Base-by-base conservation (phyloP, 2,797 vertebrate species). In the Rhincodon typus region DNA sequence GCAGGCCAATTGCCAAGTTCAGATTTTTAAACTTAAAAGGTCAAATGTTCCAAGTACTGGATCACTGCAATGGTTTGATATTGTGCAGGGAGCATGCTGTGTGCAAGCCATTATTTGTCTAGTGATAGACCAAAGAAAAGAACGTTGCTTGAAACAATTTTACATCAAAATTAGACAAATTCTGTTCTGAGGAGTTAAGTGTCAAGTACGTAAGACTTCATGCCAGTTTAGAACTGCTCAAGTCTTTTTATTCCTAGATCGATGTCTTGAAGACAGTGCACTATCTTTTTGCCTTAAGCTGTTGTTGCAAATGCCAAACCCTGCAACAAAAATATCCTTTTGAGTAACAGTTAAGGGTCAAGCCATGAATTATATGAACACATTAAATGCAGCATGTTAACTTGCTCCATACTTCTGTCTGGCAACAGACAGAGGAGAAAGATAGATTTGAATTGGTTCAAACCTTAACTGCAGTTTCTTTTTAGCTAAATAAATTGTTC, bases 11-110 rank as follows among this genome's bases (percentile, higher is more conserved):
- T 95, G 94, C 42, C 94, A 95, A 95, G 70, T 77, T 70, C 94
- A 77, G 46, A 53, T 95, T 95, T 95, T 95, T 57, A 69, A 95
- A 95, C 74, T 95, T 77, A 95, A 95, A 95, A 95, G 94, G 94
- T 95, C 94, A 95, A 95, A 95, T 95, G 70, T 95, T 95, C 70
- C 94, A 95, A 95, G 94, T n/a, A 95, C 94, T 77, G 70, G 94
- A 95, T 77, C 94, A 95, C 94, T 53, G 38, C 69, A 77, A 17
- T 95, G 94, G 94, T 95, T 95, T 95, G 94, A 95, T 95, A 72
- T 53, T 95, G 69, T 95, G 94, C 94, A 95, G 94, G 70, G 70
- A 95, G 69, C 94, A 95, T 77, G 94, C 70, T 12, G 46, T 30
- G 67, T 95, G 94, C 94, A 95, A 77, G 46, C 27, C 94, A 95